A percentile compares a stretch with the other conserved stretches of the same genome.
phyloP scores from a whole-genome alignment of 2,113 vertebrate species.

The Phyllostomus discolor region DNA sequence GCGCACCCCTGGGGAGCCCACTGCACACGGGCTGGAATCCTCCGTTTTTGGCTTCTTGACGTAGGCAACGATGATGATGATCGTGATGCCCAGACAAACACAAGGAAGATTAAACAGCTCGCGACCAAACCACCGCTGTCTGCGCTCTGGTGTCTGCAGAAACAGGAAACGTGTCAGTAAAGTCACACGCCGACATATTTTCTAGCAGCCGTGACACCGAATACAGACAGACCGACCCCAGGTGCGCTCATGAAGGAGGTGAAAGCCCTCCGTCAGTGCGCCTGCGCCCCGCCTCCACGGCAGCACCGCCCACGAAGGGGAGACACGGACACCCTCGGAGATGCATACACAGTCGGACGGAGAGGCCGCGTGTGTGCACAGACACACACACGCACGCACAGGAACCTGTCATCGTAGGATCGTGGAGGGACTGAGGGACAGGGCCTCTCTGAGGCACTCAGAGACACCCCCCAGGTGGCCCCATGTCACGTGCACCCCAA shows the following conservation, averaged over 20 bases:
- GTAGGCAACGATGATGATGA: too few species aligned
- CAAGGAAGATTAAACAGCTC: neutral
- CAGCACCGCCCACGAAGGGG: neutral
- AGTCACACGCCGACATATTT: accelerated
- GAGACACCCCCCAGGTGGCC: neutral
- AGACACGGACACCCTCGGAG: too few species aligned
- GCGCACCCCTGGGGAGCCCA: accelerated
- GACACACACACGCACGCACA: neutral
- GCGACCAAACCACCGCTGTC: accelerated
- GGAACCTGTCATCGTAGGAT: neutral
- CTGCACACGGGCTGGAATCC: accelerated
- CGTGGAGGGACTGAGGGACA: neutral
- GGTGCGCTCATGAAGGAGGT: accelerated
- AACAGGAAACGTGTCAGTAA: too few species aligned
- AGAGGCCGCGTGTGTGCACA: too few species aligned
- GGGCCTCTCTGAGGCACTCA: neutral
- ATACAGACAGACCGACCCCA: neutral
- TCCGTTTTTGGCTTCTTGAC: neutral
- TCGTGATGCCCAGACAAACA: too few species aligned
- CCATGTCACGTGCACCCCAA: too few species aligned
- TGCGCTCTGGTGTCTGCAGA: accelerated
- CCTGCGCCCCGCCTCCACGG: too few species aligned
- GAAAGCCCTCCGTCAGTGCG: neutral
- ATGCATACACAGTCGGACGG: accelerated
- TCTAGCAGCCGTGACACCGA: accelerated